Base-by-base conservation (phyloP, 1,140 invertebrate genomes). In the Ostrea denselamellosa region DNA sequence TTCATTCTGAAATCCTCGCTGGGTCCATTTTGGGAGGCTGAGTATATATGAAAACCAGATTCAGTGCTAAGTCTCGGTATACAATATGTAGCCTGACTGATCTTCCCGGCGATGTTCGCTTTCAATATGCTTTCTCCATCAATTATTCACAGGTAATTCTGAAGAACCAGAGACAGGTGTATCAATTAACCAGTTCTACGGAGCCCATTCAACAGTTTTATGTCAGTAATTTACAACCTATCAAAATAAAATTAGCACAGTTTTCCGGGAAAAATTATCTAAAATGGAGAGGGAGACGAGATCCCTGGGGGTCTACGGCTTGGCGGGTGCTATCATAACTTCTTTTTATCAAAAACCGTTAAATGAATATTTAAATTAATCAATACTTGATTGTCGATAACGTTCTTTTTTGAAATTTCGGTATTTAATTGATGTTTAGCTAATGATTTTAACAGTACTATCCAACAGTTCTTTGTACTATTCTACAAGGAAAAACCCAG, bases 111-210 rank as follows among this genome's bases (percentile, higher is more conserved):
- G 25, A 77, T 22, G 68, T 77, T 77, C 68, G 68, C 68, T 77
- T 77, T 77, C 68, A 77, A 77, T 77, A 77, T 77, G 68, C 68
- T 77, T 77, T 77, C 68, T 77, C 68, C 68, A 77, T 77, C 68
- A 77, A 77, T 77, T 77, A 77, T 77, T 77, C 68, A 77, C 68
- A 77, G 28, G 25, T 77, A 77, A 25, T 77, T 77, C 68, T 34
- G 22, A 22, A 77, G 28, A 28, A 77, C 68, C 25, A 12, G 68
- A 34, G 68, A 77, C 68, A 77, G 68, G 68, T 77, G 68, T 77
- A 77, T 77, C 68, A 77, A 28, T 77, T 77, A 77, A 77, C 68
- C 25, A 77, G 68, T 34, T 77, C 68, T 25, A 77, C 68, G 14
- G 68, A 77, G 68, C 68, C 68, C 14, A 77, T 28, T 77, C 25